Conservation (phyloP, 2,888 invertebrate genomes). For the Cancer borealis region DNA sequence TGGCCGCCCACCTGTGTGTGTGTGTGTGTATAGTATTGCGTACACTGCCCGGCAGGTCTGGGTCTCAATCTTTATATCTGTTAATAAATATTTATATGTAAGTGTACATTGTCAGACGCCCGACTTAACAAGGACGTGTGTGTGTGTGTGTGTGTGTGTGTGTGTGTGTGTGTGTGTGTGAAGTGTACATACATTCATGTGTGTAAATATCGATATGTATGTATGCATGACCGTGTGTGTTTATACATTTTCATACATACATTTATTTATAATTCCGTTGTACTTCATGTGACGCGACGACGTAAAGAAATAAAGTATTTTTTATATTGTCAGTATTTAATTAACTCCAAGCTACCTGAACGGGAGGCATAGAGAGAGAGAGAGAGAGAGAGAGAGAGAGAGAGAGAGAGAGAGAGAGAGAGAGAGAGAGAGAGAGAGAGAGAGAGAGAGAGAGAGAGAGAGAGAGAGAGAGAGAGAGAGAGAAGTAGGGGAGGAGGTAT, state of each 20-base stretch:
- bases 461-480: not conserved
- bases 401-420: not conserved
- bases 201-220: not conserved
- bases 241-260: not conserved
- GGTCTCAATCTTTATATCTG: not conserved
- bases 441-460: not conserved
- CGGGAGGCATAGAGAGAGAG: not conserved
- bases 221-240: slow-evolving; percentile 14
- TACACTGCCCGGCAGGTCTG: not conserved
- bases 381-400: not conserved
- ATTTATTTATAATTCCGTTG: not conserved
- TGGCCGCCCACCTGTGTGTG: not conserved
- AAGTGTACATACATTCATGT: not conserved
- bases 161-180: not conserved
- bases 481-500: not conserved
- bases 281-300: not conserved
- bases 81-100: not conserved
- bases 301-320: not conserved
- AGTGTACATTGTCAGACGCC: not conserved
- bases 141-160: slow-evolving; percentile 20
- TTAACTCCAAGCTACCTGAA: not conserved
- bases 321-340: not conserved
- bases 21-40: not conserved
- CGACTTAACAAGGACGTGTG: slow-evolving; percentile 12
- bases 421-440: not conserved